phyloP scores from a whole-genome alignment of 2,888 invertebrate genomes.

The Scaeva pyrastri region DNA sequence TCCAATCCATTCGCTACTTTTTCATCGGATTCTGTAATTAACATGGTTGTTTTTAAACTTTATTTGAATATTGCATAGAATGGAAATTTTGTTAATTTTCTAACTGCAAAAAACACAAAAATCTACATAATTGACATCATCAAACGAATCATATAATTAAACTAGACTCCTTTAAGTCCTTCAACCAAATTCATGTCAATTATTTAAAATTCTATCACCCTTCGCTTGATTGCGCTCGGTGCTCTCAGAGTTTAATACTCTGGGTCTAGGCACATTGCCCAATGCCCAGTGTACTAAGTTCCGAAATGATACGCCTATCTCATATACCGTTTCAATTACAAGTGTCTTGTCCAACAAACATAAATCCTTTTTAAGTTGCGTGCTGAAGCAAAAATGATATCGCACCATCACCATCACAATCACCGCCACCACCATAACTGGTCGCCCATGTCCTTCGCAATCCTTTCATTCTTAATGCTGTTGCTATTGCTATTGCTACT shows the following conservation, averaged over 20 bases:
- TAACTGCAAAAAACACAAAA: no score
- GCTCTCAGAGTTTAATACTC: no score
- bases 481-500: slow-evolving; percentile 15
- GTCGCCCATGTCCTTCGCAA: slow-evolving; percentile 34
- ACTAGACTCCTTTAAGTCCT: slow-evolving; percentile 32
- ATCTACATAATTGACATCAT: neutral
- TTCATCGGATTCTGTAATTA: no score
- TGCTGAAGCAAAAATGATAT: slow-evolving; percentile 68
- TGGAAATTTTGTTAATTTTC: no score
- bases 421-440: no score
- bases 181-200: slow-evolving; percentile 52
- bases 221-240: neutral
- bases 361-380: slow-evolving; percentile 70
- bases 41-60: no score
- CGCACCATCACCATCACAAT: slow-evolving; percentile 30
- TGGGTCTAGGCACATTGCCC: neutral
- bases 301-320: slow-evolving; percentile 42
- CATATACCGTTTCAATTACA: slow-evolving; percentile 60
- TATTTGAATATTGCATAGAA: no score
- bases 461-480: slow-evolving; percentile 35
- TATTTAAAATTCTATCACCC: slow-evolving; percentile 52
- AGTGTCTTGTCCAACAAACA: slow-evolving; percentile 60
- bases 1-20: no score
- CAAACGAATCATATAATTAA: slow-evolving; percentile 36
- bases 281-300: neutral